These are phyloP conservation scores for Plebejus anna DNA, from an alignment of 2,888 invertebrate genomes.

Conservation along the genomic window DNA sequence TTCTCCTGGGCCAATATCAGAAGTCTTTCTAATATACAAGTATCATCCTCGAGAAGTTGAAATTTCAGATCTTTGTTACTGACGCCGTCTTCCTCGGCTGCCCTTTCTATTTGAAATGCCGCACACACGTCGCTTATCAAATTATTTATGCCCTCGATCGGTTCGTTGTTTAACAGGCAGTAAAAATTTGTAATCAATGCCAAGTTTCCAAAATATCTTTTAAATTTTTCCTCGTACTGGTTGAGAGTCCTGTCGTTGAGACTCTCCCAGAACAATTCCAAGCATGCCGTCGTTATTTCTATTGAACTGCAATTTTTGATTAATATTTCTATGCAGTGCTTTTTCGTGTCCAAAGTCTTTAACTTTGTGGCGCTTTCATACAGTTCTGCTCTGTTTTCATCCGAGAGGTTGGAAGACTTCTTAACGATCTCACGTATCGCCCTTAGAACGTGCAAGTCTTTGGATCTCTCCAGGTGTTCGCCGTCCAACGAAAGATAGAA, in stretches of 20 bases:
- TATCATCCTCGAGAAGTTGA: conserved; percentile 76
- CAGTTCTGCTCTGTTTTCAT: conserved; percentile 75
- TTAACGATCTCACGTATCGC: conserved; percentile 85
- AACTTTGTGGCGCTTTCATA: conserved; percentile 81
- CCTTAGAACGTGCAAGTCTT: conserved; percentile 92
- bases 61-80: conserved; percentile 42
- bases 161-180: conserved; percentile 56
- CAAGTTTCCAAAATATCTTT: conserved; percentile 59
- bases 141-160: conserved; percentile 55
- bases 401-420: conserved; percentile 71
- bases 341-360: conserved; percentile 85
- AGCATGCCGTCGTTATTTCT: conserved; percentile 76
- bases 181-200: conserved; percentile 59
- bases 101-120: conserved; percentile 43
- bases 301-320: conserved; percentile 82
- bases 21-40: conserved; percentile 82
- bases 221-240: conserved; percentile 49
- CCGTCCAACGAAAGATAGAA: conserved; percentile 95
- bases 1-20: conserved; percentile 78
- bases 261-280: conserved; percentile 71
- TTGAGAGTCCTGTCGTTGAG: conserved; percentile 45
- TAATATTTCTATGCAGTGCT: conserved; percentile 86
- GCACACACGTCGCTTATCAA: conserved; percentile 51
- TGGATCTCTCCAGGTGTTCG: conserved; percentile 90
- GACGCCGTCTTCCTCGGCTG: conserved; percentile 31